A percentile compares a stretch with the other conserved stretches of the same genome.
Conservation (phyloP, 1,140 invertebrate genomes). For the Cyrtorhinus lividipennis region DNA sequence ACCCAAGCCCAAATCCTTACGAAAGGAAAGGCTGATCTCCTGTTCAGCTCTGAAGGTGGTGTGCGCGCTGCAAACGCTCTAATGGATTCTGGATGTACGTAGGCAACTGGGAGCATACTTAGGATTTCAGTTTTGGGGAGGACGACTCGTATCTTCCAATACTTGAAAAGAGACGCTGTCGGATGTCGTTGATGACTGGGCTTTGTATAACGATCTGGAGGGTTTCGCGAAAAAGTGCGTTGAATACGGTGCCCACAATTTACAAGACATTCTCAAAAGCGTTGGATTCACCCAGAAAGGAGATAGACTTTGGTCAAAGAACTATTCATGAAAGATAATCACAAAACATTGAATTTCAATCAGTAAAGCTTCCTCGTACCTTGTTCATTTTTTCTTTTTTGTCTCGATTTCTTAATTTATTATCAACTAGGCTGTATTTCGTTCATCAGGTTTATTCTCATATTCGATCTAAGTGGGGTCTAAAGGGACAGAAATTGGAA, state of each 20-base stretch:
- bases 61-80: not conserved
- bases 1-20: not conserved
- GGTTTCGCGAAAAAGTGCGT: not conserved
- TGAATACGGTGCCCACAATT: not conserved
- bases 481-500: too few relatives aligned
- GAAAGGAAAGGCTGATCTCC: not conserved
- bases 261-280: not conserved
- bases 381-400: too few relatives aligned
- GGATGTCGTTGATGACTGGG: not conserved
- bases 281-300: not conserved
- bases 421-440: too few relatives aligned
- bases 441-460: too few relatives aligned
- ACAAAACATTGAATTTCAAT: too few relatives aligned
- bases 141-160: not conserved
- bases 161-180: not conserved
- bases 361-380: too few relatives aligned
- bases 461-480: too few relatives aligned
- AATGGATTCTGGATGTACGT: not conserved
- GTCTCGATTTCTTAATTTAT: too few relatives aligned
- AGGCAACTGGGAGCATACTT: not conserved
- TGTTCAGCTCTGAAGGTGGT: not conserved
- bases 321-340: too few relatives aligned
- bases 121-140: not conserved
- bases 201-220: not conserved
- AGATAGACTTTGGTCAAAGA: not conserved